Evolutionary conservation across 2,888 invertebrate species (phyloP).

Genomic region (Hemaris fuciformis): DNA sequence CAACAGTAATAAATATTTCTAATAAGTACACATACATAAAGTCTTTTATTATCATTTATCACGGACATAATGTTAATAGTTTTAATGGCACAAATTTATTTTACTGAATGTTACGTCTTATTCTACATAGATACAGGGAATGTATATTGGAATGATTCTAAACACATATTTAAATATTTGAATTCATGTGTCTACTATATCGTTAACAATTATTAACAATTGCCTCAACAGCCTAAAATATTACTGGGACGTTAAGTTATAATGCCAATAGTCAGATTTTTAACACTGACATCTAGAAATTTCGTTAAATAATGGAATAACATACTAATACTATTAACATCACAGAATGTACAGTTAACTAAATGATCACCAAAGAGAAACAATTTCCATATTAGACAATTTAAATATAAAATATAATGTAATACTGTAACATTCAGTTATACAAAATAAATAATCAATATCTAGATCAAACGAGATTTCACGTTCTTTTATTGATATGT

Average conservation of each 20-base stretch:
- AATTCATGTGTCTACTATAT: background rate
- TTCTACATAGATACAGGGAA: background rate
- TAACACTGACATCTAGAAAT: background rate
- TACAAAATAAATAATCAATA: background rate
- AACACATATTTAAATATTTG: background rate
- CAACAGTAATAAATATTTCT: background rate
- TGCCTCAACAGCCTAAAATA: background rate
- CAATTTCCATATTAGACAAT: background rate
- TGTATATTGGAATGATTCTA: background rate
- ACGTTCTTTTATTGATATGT: background rate
- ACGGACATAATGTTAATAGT: background rate
- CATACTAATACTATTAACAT: no score
- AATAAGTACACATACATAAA: background rate
- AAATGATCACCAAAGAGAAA: background rate
- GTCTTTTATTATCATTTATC: constrained; percentile 9
- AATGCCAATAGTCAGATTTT: no score
- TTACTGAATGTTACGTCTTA: background rate
- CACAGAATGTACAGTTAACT: no score
- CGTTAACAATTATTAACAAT: background rate
- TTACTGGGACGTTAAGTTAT: background rate
- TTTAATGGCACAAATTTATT: background rate
- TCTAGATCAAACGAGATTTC: background rate
- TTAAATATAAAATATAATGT: background rate
- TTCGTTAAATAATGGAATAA: background rate
- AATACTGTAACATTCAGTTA: background rate